phyloP scores from a whole-genome alignment of 2,888 invertebrate species.

The Amphiduros pacificus region DNA sequence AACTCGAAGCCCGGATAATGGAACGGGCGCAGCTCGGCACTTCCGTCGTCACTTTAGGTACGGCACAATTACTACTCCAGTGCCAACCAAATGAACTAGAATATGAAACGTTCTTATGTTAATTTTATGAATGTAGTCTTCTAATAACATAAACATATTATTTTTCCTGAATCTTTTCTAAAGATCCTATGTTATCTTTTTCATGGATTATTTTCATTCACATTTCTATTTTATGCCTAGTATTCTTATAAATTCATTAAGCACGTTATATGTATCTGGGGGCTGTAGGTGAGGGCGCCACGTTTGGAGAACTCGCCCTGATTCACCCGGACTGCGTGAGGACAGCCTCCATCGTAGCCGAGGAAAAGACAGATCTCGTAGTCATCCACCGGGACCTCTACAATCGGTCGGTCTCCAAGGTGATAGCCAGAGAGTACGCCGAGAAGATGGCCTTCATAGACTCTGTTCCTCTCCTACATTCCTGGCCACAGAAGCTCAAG shows the following conservation, averaged over 20 bases:
- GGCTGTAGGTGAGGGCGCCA: conserved; percentile 48
- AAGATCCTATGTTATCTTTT: no score
- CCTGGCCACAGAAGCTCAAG: conserved; percentile 47
- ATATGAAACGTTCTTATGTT: no score
- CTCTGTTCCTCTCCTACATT: conserved; percentile 43
- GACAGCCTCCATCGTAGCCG: conserved; percentile 57
- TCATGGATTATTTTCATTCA: no score
- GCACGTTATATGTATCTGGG: no score
- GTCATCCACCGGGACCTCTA: conserved; percentile 54
- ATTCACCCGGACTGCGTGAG: conserved; percentile 53
- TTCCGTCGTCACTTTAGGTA: conserved; percentile 21
- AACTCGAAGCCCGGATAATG: conserved; percentile 11
- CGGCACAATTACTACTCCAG: no score
- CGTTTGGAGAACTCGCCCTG: conserved; percentile 58
- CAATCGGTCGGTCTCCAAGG: conserved; percentile 37
- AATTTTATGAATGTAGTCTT: no score
- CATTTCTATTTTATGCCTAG: no score
- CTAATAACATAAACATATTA: no score
- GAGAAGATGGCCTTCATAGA: conserved; percentile 55
- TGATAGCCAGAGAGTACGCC: conserved; percentile 50
- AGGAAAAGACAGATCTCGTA: conserved; percentile 51
- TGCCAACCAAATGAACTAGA: no score
- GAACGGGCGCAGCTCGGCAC: conserved; percentile 22
- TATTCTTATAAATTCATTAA: no score
- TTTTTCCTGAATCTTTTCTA: no score